Evolutionary conservation across 2,797 vertebrate species (phyloP).

Genomic region (Gouania willdenowi): DNA sequence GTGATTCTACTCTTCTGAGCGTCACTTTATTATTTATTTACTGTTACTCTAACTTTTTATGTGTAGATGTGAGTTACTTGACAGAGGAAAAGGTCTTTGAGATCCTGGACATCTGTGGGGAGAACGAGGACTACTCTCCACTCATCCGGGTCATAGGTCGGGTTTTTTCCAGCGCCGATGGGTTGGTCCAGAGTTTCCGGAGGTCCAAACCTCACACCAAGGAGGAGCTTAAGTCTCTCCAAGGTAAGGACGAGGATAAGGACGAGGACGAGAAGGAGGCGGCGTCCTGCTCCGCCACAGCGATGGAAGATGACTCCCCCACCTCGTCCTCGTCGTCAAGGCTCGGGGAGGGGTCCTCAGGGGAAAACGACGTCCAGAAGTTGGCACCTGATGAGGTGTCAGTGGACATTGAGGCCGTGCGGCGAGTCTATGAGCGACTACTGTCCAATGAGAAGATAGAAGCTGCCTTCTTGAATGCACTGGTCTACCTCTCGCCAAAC

Average conservation of each 20-base stretch:
- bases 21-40: too few relatives aligned
- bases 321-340: conserved; percentile 68
- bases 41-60: too few relatives aligned
- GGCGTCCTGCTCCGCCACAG: conserved; percentile 82
- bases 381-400: conserved; percentile 89
- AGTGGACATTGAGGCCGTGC: conserved; percentile 93
- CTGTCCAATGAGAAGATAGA: conserved; percentile 95
- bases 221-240: conserved; percentile 96
- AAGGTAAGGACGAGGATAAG: conserved; percentile 98
- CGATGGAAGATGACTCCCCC: conserved; percentile 89
- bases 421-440: conserved; percentile 89
- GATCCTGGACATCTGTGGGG: conserved; percentile 90
- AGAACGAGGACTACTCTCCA: conserved; percentile 93
- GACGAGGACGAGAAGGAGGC: conserved; percentile 94
- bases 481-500: conserved; percentile 97
- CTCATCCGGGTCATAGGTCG: conserved; percentile 93
- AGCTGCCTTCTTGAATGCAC: conserved; percentile 95
- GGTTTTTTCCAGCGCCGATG: conserved; percentile 95
- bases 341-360: conserved; percentile 78
- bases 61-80: conserved; percentile 88
- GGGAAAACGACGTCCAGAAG: conserved; percentile 84
- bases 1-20: too few relatives aligned
- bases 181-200: conserved; percentile 94
- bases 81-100: conserved; percentile 97
- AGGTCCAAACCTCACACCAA: conserved; percentile 92